Percentiles rank a stretch among this genome's conserved stretches.
phyloP scores from a whole-genome alignment of 1,140 invertebrate species.

The Trinorchestia longiramus region DNA sequence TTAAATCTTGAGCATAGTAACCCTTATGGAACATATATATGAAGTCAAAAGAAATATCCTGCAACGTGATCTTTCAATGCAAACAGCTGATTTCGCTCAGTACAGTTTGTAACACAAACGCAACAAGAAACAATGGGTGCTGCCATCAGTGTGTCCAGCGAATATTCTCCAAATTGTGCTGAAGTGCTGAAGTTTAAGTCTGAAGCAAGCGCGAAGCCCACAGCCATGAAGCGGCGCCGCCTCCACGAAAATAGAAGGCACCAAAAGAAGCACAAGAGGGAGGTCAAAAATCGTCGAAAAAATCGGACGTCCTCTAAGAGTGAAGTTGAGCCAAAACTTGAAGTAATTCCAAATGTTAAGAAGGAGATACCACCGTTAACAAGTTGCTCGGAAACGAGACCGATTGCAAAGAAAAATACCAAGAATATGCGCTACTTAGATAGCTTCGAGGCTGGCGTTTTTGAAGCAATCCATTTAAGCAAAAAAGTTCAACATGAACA shows the following conservation, averaged over 20 bases:
- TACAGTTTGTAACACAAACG: neutral
- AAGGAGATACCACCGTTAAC: neutral
- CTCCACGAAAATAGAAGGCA: neutral
- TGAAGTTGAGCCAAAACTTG: neutral
- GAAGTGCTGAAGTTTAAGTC: neutral
- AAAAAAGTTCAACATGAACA: slow-evolving; percentile 12
- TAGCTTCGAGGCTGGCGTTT: slow-evolving; percentile 31
- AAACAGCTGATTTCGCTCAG: neutral
- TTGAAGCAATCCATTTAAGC: slow-evolving; percentile 21
- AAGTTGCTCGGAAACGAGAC: neutral
- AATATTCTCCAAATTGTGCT: neutral
- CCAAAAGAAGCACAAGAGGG: slow-evolving; percentile 6
- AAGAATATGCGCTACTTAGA: slow-evolving; percentile 32
- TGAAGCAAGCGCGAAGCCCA: neutral
- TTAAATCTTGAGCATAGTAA: neutral
- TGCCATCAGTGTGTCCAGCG: neutral
- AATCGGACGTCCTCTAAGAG: neutral
- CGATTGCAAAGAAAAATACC: neutral
- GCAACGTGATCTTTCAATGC: neutral
- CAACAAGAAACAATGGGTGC: neutral
- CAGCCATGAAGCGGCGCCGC: neutral
- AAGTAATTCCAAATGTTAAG: neutral
- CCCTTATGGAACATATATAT: neutral
- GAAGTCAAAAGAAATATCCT: neutral
- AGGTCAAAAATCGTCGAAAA: neutral